These are phyloP conservation scores for Umimayanthus chanpuru DNA, from an alignment of 92 coral and sea anemone genomes.

Conservation along the genomic window DNA sequence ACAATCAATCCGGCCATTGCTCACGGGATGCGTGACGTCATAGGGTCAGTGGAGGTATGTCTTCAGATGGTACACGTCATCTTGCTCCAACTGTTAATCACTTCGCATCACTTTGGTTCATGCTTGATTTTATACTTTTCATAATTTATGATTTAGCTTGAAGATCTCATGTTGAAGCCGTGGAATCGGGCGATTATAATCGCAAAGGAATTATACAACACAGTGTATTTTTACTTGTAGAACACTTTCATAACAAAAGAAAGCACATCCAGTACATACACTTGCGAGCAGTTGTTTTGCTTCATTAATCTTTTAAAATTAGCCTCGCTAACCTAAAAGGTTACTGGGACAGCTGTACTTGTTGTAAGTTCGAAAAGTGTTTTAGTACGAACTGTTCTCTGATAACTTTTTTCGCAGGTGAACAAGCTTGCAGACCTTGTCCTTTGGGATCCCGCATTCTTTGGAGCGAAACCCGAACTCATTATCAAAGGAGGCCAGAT, in stretches of 20 bases:
- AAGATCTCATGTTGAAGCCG: no score
- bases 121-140: no score
- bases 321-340: no score
- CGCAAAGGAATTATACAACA: no score
- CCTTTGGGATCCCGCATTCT: conserved; percentile 73
- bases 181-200: no score
- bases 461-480: conserved; percentile 71
- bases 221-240: no score
- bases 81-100: background rate
- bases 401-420: conserved; percentile 39
- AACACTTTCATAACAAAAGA: no score
- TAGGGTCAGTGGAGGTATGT: conserved; percentile 72
- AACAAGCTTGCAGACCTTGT: conserved; percentile 75
- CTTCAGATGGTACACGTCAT: background rate
- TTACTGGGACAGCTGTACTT: background rate
- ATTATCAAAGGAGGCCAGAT: conserved; percentile 72
- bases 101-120: no score
- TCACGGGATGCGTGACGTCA: conserved; percentile 69
- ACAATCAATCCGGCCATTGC: conserved; percentile 78
- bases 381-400: background rate
- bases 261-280: no score
- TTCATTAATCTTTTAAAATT: no score
- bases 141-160: no score
- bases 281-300: no score
- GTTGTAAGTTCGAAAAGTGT: background rate